Conservation (phyloP, 2,797 vertebrate genomes). For the Chaunax sp. region DNA sequence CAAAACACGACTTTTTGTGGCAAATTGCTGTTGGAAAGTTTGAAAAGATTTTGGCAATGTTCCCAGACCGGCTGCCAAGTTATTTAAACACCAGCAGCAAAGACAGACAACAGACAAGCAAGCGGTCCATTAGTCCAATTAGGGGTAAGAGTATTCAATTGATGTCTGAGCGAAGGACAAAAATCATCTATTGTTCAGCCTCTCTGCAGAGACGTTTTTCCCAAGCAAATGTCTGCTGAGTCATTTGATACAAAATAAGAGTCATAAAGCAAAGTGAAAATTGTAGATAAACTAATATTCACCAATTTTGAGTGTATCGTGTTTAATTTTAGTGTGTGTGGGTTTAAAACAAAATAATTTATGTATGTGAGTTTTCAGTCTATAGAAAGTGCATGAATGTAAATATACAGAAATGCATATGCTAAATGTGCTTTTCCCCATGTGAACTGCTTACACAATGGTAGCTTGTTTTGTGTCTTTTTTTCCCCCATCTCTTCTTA, state of each 20-base stretch:
- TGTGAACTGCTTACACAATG: slow-evolving; percentile 5
- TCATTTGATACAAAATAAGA: neutral
- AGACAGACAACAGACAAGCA: slow-evolving; percentile 23
- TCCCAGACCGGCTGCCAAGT: slow-evolving; percentile 38
- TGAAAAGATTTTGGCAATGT: slow-evolving; percentile 21
- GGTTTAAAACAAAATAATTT: neutral
- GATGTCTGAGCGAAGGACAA: neutral
- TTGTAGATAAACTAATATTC: neutral
- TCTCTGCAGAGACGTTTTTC: slow-evolving; percentile 4
- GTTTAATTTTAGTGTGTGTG: neutral
- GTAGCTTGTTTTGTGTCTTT: slow-evolving; percentile 18
- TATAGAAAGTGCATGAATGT: neutral
- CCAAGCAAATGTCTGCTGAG: neutral
- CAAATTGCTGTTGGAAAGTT: slow-evolving; percentile 10
- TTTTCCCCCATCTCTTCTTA: slow-evolving; percentile 21
- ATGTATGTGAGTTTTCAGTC: neutral
- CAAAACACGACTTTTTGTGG: slow-evolving; percentile 3
- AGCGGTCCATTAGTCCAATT: slow-evolving; percentile 34
- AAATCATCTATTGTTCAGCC: slow-evolving; percentile 12
- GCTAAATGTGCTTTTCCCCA: neutral
- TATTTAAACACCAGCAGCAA: slow-evolving; percentile 30
- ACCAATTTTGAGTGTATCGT: neutral
- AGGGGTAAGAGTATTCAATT: neutral
- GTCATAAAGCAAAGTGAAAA: slow-evolving; percentile 2
- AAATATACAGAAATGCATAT: neutral